Evolutionary conservation across 37 sponge, comb jelly and placozoan genomes (phyloP).

Genomic region (Hexactinellida sp.): DNA sequence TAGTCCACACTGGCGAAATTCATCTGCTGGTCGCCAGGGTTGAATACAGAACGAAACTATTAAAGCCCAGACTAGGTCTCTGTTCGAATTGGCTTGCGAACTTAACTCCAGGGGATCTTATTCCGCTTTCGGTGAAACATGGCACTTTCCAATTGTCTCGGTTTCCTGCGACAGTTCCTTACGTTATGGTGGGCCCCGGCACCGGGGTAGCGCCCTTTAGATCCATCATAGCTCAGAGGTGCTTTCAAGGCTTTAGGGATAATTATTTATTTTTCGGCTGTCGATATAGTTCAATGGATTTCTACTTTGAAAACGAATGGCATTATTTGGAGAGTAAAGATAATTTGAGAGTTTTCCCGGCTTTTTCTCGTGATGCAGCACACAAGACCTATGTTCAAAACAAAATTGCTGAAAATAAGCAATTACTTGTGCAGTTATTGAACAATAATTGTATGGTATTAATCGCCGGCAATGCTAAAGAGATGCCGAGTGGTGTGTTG

Average conservation of each 20-base stretch:
- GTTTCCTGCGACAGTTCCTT: constrained; percentile 22
- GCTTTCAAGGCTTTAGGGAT: constrained; percentile 17
- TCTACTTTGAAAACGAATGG: constrained; percentile 79
- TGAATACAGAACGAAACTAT: constrained; percentile 61
- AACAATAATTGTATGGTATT: neutral
- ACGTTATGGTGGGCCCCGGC: constrained; percentile 89
- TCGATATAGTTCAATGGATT: constrained; percentile 58
- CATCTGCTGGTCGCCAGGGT: constrained; percentile 82
- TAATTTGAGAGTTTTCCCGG: constrained; percentile 45
- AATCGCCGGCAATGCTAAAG: constrained; percentile 58
- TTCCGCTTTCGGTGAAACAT: constrained; percentile 61
- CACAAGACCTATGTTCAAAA: constrained; percentile 91
- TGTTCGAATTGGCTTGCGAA: constrained; percentile 81
- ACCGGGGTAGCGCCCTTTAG: constrained; percentile 98
- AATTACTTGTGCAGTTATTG: neutral
- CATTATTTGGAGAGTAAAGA: constrained; percentile 15
- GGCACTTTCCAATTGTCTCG: constrained; percentile 56
- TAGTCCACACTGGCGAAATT: constrained; percentile 45
- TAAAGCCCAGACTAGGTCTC: constrained; percentile 67
- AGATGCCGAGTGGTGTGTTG: constrained; percentile 74
- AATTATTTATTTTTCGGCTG: constrained; percentile 83
- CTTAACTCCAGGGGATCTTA: constrained; percentile 38
- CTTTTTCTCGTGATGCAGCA: constrained; percentile 86
- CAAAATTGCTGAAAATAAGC: constrained; percentile 35
- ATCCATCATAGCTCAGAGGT: constrained; percentile 57